Conservation (phyloP, 1,140 invertebrate species). For the Dendrolimus kikuchii region DNA sequence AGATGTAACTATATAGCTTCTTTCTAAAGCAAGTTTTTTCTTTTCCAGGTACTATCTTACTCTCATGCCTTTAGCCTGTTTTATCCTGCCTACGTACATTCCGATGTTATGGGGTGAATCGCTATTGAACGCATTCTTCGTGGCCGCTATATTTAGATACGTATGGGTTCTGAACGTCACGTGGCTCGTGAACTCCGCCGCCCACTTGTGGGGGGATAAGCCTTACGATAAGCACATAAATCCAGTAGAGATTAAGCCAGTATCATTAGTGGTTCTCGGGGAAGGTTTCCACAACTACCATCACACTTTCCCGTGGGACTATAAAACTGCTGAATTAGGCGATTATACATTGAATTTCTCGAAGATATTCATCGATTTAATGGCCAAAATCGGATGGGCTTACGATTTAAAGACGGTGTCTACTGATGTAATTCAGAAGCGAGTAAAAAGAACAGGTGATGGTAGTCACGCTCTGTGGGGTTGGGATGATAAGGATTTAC, state of each 20-base stretch:
- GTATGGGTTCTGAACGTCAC: constrained; percentile 79
- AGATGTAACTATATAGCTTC: too few relatives aligned
- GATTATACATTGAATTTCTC: constrained; percentile 74
- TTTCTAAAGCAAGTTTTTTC: constrained; percentile 2
- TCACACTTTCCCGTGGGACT: constrained; percentile 84
- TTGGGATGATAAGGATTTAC: constrained; percentile 52
- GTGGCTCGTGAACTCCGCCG: constrained; percentile 84
- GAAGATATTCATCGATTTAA: constrained; percentile 76
- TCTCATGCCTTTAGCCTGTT: constrained; percentile 79
- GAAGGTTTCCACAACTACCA: constrained; percentile 86
- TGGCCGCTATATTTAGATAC: constrained; percentile 77
- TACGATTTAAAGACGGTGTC: constrained; percentile 76
- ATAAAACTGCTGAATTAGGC: constrained; percentile 78
- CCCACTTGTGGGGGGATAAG: constrained; percentile 81
- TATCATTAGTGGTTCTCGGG: constrained; percentile 73
- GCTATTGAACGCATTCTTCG: constrained; percentile 74
- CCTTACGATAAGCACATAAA: constrained; percentile 83
- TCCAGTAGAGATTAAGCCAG: constrained; percentile 76
- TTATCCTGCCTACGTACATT: constrained; percentile 82
- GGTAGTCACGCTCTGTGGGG: constrained; percentile 67
- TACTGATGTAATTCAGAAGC: constrained; percentile 66
- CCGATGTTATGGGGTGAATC: constrained; percentile 83
- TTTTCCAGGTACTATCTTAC: constrained; percentile 79
- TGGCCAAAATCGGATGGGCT: constrained; percentile 76
- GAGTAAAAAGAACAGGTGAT: constrained; percentile 78